A percentile compares a stretch with the other conserved stretches of the same genome.
phyloP scores from a whole-genome alignment of 2,797 vertebrate species.

The Harpagifer antarcticus region DNA sequence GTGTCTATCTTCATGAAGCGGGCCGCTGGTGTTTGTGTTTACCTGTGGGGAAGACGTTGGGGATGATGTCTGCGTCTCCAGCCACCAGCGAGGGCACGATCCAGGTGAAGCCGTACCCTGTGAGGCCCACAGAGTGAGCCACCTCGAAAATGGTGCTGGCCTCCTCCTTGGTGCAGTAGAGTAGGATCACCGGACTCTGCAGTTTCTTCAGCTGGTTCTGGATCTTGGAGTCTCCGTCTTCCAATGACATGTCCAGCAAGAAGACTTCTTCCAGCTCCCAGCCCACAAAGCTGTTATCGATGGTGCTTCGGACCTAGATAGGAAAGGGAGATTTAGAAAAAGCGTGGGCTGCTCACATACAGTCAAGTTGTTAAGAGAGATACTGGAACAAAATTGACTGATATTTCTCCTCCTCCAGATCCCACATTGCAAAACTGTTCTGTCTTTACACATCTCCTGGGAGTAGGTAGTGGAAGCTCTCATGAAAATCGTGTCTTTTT shows the following conservation, averaged over 20 bases:
- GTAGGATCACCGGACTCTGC: slow-evolving; percentile 98
- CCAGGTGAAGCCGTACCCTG: slow-evolving; percentile 98
- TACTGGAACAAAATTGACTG: slow-evolving; percentile 57
- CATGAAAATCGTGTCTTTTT: neutral
- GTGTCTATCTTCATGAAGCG: neutral
- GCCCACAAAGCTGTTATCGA: slow-evolving; percentile 99
- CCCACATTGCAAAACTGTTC: slow-evolving; percentile 56
- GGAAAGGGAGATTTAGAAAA: slow-evolving; percentile 49
- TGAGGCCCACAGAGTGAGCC: slow-evolving; percentile 97
- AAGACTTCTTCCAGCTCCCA: slow-evolving; percentile 99
- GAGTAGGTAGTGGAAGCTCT: slow-evolving; percentile 34
- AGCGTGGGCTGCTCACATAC: slow-evolving; percentile 78
- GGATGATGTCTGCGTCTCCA: slow-evolving; percentile 95
- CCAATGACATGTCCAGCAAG: slow-evolving; percentile 96
- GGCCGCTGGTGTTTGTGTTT: slow-evolving; percentile 4
- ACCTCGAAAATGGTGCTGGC: slow-evolving; percentile 98
- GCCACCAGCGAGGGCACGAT: slow-evolving; percentile 97
- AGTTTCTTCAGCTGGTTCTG: slow-evolving; percentile 99
- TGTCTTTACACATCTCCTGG: slow-evolving; percentile 44
- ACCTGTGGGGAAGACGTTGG: slow-evolving; percentile 93
- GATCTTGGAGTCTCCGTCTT: slow-evolving; percentile 97
- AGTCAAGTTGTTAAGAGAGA: slow-evolving; percentile 44
- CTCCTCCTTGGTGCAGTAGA: slow-evolving; percentile 99
- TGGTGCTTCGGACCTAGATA: slow-evolving; percentile 91
- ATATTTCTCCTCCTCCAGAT: slow-evolving; percentile 57